These are phyloP conservation scores for Cataglyphis rosenhaueri DNA, from an alignment of 2,888 invertebrate species.

Conservation along the genomic window DNA sequence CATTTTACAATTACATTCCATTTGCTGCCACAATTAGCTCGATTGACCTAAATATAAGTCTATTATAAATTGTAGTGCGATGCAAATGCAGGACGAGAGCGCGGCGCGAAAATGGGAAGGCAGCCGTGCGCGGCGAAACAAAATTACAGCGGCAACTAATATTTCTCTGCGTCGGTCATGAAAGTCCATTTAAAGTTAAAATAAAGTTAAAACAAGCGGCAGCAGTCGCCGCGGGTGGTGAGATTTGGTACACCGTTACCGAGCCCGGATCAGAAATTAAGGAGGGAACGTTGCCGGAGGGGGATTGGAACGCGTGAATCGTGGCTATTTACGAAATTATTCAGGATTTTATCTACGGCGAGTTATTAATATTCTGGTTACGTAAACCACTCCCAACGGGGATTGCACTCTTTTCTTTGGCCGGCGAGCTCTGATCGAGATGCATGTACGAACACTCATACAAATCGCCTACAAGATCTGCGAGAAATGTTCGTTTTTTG, in stretches of 20 bases:
- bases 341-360: slow-evolving; percentile 29
- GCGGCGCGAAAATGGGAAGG: slow-evolving; percentile 25
- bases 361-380: slow-evolving; percentile 38
- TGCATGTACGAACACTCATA: slow-evolving; percentile 35
- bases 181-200: slow-evolving; percentile 54
- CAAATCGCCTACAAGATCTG: slow-evolving; percentile 46
- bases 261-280: slow-evolving; percentile 44
- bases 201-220: slow-evolving; percentile 53
- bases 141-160: slow-evolving; percentile 52
- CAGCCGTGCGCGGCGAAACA: slow-evolving; percentile 43
- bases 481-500: not conserved
- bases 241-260: slow-evolving; percentile 36
- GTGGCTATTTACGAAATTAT: slow-evolving; percentile 68
- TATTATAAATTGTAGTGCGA: slow-evolving; percentile 42
- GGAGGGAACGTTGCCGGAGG: slow-evolving; percentile 42
- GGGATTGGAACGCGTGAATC: slow-evolving; percentile 47
- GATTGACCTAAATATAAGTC: slow-evolving; percentile 48
- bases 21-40: slow-evolving; percentile 28
- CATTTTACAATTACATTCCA: slow-evolving; percentile 30
- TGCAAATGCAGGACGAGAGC: slow-evolving; percentile 16
- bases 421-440: not conserved
- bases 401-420: slow-evolving; percentile 26
- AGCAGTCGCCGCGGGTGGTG: slow-evolving; percentile 11
- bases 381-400: slow-evolving; percentile 18
- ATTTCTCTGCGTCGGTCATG: slow-evolving; percentile 40